phyloP scores from a whole-genome alignment of 2,797 vertebrate genomes.

The Gallinago solitaria region DNA sequence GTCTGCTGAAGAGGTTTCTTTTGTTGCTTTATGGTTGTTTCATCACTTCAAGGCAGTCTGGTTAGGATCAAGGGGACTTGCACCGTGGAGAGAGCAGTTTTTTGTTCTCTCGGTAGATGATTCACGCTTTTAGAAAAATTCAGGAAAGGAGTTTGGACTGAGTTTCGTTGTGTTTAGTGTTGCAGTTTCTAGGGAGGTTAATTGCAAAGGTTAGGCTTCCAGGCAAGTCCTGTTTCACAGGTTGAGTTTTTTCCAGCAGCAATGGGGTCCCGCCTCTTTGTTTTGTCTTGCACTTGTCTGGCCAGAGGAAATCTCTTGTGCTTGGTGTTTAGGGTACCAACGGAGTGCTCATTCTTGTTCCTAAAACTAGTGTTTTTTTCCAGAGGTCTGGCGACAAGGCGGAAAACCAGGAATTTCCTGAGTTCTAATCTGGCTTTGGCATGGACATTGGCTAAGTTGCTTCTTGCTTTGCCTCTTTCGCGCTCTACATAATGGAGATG shows the following conservation, averaged over 20 bases:
- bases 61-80: background rate
- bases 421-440: constrained; percentile 50
- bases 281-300: constrained; percentile 24
- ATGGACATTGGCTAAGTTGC: background rate
- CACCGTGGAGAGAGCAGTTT: background rate
- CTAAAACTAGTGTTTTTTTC: background rate
- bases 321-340: constrained; percentile 14
- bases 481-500: background rate
- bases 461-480: constrained; percentile 21
- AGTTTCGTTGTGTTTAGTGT: background rate
- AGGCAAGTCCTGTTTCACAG: background rate
- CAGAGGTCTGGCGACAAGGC: background rate
- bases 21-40: background rate
- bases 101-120: background rate
- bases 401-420: constrained; percentile 57
- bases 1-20: background rate
- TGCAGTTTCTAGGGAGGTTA: background rate
- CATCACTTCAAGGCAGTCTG: background rate
- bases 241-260: background rate
- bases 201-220: constrained; percentile 25
- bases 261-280: background rate
- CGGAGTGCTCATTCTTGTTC: background rate
- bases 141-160: background rate
- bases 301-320: constrained; percentile 19
- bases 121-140: background rate